phyloP scores from a whole-genome alignment of 1,140 invertebrate genomes.

The Drosophila repletoides region DNA sequence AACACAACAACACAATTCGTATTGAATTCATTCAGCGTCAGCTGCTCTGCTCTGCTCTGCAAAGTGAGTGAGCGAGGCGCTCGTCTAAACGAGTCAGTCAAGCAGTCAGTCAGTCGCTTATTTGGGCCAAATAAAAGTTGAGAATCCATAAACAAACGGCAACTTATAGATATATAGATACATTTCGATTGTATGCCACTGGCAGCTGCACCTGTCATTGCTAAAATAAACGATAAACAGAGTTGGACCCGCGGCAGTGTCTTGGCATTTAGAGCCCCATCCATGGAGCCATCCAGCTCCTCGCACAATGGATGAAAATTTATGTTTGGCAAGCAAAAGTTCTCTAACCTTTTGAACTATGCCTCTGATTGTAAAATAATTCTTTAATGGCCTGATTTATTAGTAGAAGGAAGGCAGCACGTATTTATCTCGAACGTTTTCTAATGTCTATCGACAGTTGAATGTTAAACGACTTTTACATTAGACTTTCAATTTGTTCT shows the following conservation, averaged over 20 bases:
- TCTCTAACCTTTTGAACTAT: slow-evolving; percentile 61
- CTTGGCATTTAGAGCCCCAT: no score
- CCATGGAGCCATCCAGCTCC: no score
- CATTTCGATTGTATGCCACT: slow-evolving; percentile 45
- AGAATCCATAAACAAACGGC: slow-evolving; percentile 72
- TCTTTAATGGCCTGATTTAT: slow-evolving; percentile 54
- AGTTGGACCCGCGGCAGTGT: slow-evolving; percentile 20
- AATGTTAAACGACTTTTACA: background rate
- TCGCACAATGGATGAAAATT: slow-evolving; percentile 64
- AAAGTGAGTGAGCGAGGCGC: slow-evolving; percentile 43
- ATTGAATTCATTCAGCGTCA: slow-evolving; percentile 5
- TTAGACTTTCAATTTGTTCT: slow-evolving; percentile 2
- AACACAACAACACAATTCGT: slow-evolving; percentile 17
- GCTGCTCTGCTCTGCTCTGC: background rate
- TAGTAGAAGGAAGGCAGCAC: slow-evolving; percentile 19
- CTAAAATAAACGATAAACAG: slow-evolving; percentile 71
- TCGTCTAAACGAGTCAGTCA: slow-evolving; percentile 26
- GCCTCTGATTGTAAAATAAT: slow-evolving; percentile 50
- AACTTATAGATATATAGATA: slow-evolving; percentile 40
- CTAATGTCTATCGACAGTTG: slow-evolving; percentile 9
- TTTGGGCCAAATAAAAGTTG: slow-evolving; percentile 58
- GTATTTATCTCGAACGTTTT: slow-evolving; percentile 1
- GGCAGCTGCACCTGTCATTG: slow-evolving; percentile 77
- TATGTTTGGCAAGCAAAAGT: slow-evolving; percentile 54
- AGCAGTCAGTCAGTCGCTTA: slow-evolving; percentile 14